phyloP scores from a whole-genome alignment of 2,113 vertebrate species.

The Trematomus loennbergii region DNA sequence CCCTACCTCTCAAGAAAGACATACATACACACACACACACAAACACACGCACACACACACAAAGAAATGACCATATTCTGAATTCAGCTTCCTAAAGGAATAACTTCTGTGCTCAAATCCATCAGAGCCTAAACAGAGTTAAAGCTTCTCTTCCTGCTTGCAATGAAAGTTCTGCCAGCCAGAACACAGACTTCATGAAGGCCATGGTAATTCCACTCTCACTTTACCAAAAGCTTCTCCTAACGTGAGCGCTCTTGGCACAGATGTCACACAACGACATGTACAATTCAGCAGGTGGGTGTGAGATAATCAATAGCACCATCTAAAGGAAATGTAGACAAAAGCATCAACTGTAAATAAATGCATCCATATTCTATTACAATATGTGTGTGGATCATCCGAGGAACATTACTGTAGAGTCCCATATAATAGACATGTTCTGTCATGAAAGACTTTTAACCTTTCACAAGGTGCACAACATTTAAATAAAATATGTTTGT shows the following conservation, averaged over 20 bases:
- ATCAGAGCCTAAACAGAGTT: background rate
- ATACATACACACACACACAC: background rate
- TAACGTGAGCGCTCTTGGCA: constrained; percentile 20
- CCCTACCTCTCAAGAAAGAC: background rate
- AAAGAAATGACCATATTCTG: background rate
- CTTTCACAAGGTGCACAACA: no score
- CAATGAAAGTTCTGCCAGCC: constrained; percentile 25
- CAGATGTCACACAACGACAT: constrained; percentile 11
- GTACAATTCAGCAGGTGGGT: background rate
- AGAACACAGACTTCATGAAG: constrained; percentile 39
- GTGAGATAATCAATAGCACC: background rate
- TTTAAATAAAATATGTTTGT: background rate
- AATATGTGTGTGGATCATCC: background rate
- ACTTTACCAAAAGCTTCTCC: constrained; percentile 16
- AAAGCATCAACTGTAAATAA: background rate
- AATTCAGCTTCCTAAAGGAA: background rate
- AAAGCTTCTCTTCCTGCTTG: constrained; percentile 14
- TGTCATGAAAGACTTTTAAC: no score
- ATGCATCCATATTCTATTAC: background rate
- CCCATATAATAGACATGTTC: no score
- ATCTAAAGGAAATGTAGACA: background rate
- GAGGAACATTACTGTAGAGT: no score
- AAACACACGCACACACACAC: background rate
- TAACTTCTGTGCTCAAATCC: background rate
- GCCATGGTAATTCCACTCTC: constrained; percentile 28